Percentiles rank a stretch among this genome's conserved stretches.
These are phyloP conservation scores for Phlogophora meticulosa DNA, from an alignment of 2,888 invertebrate species.

Conservation along the genomic window DNA sequence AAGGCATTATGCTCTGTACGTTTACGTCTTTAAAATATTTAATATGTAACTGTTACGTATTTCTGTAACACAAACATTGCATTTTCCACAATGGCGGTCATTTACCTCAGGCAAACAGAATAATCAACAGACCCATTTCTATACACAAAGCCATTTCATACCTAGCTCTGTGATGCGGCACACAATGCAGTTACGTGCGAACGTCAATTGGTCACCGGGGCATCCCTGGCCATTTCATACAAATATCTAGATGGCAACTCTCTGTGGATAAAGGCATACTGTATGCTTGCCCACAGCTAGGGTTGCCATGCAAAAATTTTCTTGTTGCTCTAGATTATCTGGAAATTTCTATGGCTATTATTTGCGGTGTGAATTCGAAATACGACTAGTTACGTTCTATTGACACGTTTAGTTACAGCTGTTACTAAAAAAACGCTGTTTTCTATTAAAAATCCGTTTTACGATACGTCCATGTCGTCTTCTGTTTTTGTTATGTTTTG, in stretches of 20 bases:
- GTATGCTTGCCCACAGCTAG: background rate
- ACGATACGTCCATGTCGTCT: too few species aligned
- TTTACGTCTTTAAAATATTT: too few species aligned
- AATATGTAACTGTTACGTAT: too few species aligned
- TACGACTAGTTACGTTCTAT: too few species aligned
- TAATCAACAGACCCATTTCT: conserved; percentile 45
- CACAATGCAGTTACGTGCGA: conserved; percentile 46
- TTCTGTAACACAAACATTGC: background rate
- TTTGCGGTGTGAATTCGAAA: background rate
- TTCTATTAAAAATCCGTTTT: too few species aligned
- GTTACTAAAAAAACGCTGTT: too few species aligned
- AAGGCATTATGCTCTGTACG: too few species aligned
- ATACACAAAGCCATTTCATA: conserved; percentile 33
- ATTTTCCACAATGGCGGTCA: background rate
- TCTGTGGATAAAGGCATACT: conserved; percentile 15
- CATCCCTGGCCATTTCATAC: conserved; percentile 32
- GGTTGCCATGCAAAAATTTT: background rate
- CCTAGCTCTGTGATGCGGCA: conserved; percentile 16
- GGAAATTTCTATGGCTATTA: background rate
- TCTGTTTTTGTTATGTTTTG: too few species aligned
- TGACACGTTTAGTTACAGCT: too few species aligned
- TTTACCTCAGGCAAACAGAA: conserved; percentile 11
- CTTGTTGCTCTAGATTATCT: background rate
- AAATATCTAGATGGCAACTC: conserved; percentile 8
- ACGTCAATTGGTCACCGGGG: conserved; percentile 51